Evolutionary conservation across 2,113 vertebrate species (phyloP).

Genomic region (Nycticebus coucang): DNA sequence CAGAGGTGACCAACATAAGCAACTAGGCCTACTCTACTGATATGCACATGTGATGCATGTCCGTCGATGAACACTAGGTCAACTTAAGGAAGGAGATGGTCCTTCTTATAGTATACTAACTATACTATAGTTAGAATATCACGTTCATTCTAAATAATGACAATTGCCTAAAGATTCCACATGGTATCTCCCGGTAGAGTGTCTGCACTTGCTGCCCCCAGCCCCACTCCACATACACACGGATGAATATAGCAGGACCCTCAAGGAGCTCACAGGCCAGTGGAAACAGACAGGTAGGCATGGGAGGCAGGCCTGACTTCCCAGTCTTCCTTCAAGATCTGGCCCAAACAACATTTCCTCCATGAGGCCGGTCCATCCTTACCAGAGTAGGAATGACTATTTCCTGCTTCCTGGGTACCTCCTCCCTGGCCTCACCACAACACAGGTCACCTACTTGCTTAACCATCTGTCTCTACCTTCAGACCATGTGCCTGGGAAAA

Average conservation of each 20-base stretch:
- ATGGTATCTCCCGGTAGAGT: background rate
- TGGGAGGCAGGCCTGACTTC: background rate
- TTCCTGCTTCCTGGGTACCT: background rate
- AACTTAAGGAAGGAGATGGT: too few relatives aligned
- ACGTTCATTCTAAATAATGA: background rate
- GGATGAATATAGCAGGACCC: background rate
- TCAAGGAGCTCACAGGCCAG: background rate
- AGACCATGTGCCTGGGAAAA: background rate
- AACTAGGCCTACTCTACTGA: too few relatives aligned
- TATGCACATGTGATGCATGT: too few relatives aligned
- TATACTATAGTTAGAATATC: background rate
- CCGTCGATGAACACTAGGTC: too few relatives aligned
- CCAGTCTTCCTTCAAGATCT: background rate
- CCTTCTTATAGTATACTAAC: too few relatives aligned
- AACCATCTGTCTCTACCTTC: background rate
- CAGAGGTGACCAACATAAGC: too few relatives aligned
- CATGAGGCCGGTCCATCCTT: background rate
- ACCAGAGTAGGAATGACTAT: background rate
- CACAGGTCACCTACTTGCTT: background rate
- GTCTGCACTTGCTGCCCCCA: background rate
- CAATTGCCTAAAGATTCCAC: background rate
- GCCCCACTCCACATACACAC: background rate
- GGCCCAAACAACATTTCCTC: background rate
- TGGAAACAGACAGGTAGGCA: background rate
- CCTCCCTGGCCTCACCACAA: background rate